A percentile compares a stretch with the other conserved stretches of the same genome.
These are phyloP conservation scores for Teinopalpus imperialis DNA, from an alignment of 2,888 invertebrate genomes.

Conservation along the genomic window DNA sequence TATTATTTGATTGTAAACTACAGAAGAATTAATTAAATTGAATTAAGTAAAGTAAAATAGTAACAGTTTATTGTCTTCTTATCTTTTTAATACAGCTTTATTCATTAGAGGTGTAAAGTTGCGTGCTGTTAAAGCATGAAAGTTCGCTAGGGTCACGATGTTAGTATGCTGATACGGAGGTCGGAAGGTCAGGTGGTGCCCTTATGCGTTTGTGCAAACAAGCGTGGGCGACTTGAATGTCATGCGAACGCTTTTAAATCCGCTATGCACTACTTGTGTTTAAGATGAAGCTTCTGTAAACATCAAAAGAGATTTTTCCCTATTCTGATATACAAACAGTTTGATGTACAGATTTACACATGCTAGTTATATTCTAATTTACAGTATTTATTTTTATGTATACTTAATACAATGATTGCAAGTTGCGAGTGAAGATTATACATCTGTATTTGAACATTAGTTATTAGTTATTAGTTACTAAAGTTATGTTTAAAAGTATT, in stretches of 20 bases:
- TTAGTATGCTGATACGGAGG: conserved; percentile 37
- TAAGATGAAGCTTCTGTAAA: conserved; percentile 16
- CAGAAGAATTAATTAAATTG: too few relatives aligned
- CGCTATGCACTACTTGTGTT: conserved; percentile 16
- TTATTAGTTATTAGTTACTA: too few relatives aligned
- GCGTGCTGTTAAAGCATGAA: conserved; percentile 41
- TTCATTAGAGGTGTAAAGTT: conserved; percentile 26
- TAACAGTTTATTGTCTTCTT: too few relatives aligned
- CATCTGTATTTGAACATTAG: too few relatives aligned
- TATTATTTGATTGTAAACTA: too few relatives aligned
- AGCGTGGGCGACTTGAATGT: conserved; percentile 31
- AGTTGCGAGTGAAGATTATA: too few relatives aligned
- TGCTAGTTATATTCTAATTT: too few relatives aligned
- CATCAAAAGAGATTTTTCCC: neutral
- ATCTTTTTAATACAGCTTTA: conserved; percentile 1
- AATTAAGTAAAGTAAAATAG: too few relatives aligned
- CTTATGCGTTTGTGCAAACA: conserved; percentile 33
- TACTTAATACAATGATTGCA: too few relatives aligned
- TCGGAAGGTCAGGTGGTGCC: conserved; percentile 38
- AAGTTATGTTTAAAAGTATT: too few relatives aligned
- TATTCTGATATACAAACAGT: neutral
- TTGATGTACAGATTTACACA: too few relatives aligned
- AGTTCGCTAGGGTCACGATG: conserved; percentile 40
- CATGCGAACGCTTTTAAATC: conserved; percentile 26
- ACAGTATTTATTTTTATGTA: too few relatives aligned